phyloP scores from a whole-genome alignment of 2,113 vertebrate species.

The Hyaena hyaena region DNA sequence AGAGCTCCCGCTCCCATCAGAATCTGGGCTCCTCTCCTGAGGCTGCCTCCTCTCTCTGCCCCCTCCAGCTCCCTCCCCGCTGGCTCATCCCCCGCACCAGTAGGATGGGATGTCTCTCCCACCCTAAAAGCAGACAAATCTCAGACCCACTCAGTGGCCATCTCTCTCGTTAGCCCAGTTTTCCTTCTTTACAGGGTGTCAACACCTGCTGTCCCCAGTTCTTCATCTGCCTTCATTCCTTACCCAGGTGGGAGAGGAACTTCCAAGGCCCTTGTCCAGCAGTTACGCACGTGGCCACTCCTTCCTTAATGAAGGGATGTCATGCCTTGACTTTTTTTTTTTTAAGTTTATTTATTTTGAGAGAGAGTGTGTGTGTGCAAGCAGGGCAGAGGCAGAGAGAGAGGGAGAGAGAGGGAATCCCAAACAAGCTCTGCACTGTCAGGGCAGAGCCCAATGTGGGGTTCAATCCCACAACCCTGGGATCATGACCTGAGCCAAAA shows the following conservation, averaged over 20 bases:
- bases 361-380: too few species aligned
- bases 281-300: not conserved
- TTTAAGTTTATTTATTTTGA: too few species aligned
- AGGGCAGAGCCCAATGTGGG: too few species aligned
- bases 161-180: not conserved
- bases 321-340: not conserved
- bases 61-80: not conserved
- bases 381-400: too few species aligned
- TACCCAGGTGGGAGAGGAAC: not conserved
- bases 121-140: not conserved
- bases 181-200: not conserved
- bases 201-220: not conserved
- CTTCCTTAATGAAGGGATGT: not conserved
- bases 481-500: too few species aligned
- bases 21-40: not conserved
- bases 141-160: not conserved
- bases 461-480: too few species aligned
- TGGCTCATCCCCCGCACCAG: not conserved
- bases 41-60: not conserved
- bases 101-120: not conserved
- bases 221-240: not conserved
- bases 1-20: not conserved
- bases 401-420: too few species aligned
- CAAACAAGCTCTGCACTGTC: too few species aligned
- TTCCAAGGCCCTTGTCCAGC: not conserved